A percentile compares a stretch with the other conserved stretches of the same genome.
phyloP scores from a whole-genome alignment of 2,888 invertebrate species.

The Brachyptera putata region DNA sequence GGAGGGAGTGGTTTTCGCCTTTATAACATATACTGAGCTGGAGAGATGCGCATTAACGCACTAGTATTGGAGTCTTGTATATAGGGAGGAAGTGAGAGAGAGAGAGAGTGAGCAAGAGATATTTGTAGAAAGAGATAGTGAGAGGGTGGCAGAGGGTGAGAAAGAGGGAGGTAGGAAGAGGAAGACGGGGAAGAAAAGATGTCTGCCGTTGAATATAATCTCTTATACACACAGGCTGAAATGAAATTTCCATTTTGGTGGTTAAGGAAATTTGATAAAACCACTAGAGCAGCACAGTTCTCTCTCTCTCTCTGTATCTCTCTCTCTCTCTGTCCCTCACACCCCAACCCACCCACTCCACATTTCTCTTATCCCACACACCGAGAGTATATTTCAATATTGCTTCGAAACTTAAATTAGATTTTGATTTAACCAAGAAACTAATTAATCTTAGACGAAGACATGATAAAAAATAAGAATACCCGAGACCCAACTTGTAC shows the following conservation, averaged over 20 bases:
- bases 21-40: neutral
- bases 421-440: slow-evolving; percentile 23
- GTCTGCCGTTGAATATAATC: slow-evolving; percentile 22
- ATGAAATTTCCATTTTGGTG: slow-evolving; percentile 23
- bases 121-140: no score
- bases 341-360: neutral
- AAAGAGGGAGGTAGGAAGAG: slow-evolving; percentile 2
- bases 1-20: slow-evolving; percentile 8
- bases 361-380: neutral
- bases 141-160: slow-evolving; percentile 1
- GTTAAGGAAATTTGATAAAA: slow-evolving; percentile 22
- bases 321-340: neutral
- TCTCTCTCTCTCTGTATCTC: neutral
- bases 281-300: slow-evolving; percentile 12
- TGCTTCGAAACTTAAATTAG: slow-evolving; percentile 21
- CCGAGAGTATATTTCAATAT: slow-evolving; percentile 20
- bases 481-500: slow-evolving; percentile 8
- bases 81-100: neutral
- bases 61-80: neutral
- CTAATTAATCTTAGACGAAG: slow-evolving; percentile 21
- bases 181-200: slow-evolving; percentile 3
- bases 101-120: neutral
- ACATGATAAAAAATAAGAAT: slow-evolving; percentile 13
- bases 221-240: slow-evolving; percentile 19
- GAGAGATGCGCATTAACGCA: slow-evolving; percentile 8